Percentiles rank a stretch among this genome's conserved stretches.
Conservation (phyloP, 2,797 vertebrate species). For the Pempheris klunzingeri region DNA sequence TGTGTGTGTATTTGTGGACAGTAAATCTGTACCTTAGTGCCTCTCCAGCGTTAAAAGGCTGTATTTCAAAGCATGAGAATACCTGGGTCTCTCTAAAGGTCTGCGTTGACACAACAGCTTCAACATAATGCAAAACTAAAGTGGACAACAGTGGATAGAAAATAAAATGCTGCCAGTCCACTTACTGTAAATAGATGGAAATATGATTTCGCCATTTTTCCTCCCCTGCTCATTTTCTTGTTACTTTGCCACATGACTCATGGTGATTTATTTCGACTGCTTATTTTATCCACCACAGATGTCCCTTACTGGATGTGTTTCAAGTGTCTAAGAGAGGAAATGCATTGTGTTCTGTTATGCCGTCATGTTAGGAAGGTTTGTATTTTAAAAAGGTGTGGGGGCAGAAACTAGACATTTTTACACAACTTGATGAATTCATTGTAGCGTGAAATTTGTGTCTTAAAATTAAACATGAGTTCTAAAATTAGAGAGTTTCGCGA, state of each 20-base stretch:
- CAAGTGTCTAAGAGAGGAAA: conserved; percentile 25
- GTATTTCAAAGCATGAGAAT: background rate
- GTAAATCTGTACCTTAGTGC: background rate
- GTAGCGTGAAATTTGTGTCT: background rate
- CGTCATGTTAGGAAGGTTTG: background rate
- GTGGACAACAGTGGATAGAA: background rate
- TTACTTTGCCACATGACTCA: conserved; percentile 53
- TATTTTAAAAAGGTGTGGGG: conserved; percentile 1
- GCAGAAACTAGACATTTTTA: background rate
- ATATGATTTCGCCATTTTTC: conserved; percentile 35
- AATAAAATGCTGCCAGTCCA: conserved; percentile 18
- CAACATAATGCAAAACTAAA: background rate
- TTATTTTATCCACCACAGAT: conserved; percentile 44
- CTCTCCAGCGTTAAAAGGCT: background rate
- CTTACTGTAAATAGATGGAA: conserved; percentile 44
- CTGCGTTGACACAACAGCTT: conserved; percentile 3
- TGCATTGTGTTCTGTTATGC: background rate
- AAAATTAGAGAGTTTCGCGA: background rate
- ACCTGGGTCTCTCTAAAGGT: background rate
- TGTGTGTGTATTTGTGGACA: background rate
- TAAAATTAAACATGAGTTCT: background rate
- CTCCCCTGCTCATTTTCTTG: conserved; percentile 34
- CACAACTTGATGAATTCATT: background rate
- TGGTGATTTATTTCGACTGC: conserved; percentile 33
- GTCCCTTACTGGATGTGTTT: conserved; percentile 28